Percentiles rank a stretch among this genome's conserved stretches.
phyloP scores from a whole-genome alignment of 2,113 vertebrate species.

The Coregonus clupeaformis region DNA sequence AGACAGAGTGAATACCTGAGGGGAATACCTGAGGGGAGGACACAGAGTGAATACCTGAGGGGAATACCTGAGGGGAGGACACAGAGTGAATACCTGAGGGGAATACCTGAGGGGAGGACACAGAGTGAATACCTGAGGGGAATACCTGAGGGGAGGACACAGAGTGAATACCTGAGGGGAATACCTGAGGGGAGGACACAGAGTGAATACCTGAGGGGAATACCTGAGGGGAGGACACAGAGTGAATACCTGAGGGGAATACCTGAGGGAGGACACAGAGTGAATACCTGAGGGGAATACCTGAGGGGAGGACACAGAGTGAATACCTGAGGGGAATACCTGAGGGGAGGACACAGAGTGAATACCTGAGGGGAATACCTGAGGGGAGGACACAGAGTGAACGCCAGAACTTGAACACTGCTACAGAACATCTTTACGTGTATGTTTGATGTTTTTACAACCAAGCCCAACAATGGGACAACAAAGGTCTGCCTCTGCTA shows the following conservation, averaged over 20 bases:
- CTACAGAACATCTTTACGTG: not conserved
- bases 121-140: constrained; percentile 74
- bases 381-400: too few species aligned
- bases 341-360: too few species aligned
- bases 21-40: constrained; percentile 74
- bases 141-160: constrained; percentile 77
- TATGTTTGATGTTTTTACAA: too few species aligned
- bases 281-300: too few species aligned
- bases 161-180: constrained; percentile 81
- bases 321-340: too few species aligned
- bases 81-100: constrained; percentile 74
- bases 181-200: constrained; percentile 78
- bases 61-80: constrained; percentile 74
- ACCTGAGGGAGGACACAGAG: not conserved
- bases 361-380: too few species aligned
- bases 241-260: constrained; percentile 80
- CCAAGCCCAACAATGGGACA: too few species aligned
- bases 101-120: constrained; percentile 74
- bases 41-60: constrained; percentile 74
- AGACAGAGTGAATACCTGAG: constrained; percentile 75
- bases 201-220: constrained; percentile 83
- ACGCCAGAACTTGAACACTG: not conserved
- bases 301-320: too few species aligned
- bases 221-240: constrained; percentile 75
- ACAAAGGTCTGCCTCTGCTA: too few species aligned